Conservation (phyloP, 2,797 vertebrate genomes). For the Sphenopsis melanotis region DNA sequence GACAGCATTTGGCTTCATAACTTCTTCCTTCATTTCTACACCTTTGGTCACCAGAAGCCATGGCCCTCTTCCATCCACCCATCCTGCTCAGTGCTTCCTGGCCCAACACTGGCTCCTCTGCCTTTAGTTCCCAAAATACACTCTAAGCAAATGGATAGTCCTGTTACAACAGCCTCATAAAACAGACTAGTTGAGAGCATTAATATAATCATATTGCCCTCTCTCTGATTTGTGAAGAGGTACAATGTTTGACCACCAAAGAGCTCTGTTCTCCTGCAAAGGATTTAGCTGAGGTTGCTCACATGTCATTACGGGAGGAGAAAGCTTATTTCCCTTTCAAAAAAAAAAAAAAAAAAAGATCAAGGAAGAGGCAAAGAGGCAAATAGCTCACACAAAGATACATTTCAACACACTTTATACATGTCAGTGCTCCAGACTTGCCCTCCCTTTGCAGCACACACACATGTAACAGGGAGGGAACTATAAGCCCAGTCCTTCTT, state of each 20-base stretch:
- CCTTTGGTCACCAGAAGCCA: not conserved
- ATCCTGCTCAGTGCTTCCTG: not conserved
- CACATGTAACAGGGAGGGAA: not conserved
- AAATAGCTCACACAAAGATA: not conserved
- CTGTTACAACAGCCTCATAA: not conserved
- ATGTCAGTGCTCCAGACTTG: not conserved
- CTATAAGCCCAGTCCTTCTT: not conserved
- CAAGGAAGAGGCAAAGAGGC: not conserved
- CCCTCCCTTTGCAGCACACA: not conserved
- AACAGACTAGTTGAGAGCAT: not conserved
- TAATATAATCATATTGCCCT: not conserved
- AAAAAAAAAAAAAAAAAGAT: not conserved
- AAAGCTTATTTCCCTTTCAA: not conserved
- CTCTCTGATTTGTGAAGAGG: not conserved
- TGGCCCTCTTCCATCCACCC: not conserved
- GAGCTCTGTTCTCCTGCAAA: not conserved
- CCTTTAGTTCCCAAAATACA: not conserved
- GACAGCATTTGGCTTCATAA: not conserved
- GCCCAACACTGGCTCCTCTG: not conserved
- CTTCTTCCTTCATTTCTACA: not conserved
- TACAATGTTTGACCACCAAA: not conserved
- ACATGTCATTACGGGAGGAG: not conserved
- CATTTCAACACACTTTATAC: not conserved
- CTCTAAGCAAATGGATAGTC: not conserved
- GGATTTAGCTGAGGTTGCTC: not conserved